phyloP scores from a whole-genome alignment of 2,797 vertebrate species.

The Cacajao melanocephalus region DNA sequence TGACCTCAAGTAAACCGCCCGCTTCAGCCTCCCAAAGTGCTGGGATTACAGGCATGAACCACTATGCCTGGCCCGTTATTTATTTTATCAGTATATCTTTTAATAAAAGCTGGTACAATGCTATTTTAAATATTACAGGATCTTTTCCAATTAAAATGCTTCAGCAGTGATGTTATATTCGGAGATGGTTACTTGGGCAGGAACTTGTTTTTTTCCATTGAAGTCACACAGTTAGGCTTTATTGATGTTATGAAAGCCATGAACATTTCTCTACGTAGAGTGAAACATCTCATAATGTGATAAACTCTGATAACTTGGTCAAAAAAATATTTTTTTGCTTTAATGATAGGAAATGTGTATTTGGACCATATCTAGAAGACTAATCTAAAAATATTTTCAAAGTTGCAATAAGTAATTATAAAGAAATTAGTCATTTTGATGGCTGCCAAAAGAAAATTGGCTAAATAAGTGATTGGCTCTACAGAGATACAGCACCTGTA shows the following conservation, averaged over 20 bases:
- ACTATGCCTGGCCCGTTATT: not conserved
- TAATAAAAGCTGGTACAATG: not conserved
- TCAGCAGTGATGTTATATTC: not conserved
- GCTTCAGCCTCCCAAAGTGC: not conserved
- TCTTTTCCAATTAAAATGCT: not conserved
- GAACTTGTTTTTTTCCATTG: not conserved
- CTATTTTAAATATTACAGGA: not conserved
- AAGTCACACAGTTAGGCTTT: not conserved
- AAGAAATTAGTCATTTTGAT: slow-evolving; percentile 21
- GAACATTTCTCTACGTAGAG: not conserved
- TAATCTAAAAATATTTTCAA: slow-evolving; percentile 18
- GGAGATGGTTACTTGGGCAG: not conserved
- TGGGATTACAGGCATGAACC: not conserved
- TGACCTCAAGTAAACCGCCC: not conserved
- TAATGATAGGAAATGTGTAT: not conserved
- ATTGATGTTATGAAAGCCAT: not conserved
- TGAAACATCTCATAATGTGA: not conserved
- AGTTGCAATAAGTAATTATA: slow-evolving; percentile 25
- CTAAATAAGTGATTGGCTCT: not conserved
- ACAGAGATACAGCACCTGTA: not conserved
- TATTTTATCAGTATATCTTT: not conserved
- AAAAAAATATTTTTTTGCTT: not conserved
- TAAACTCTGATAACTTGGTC: not conserved
- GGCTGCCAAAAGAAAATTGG: not conserved
- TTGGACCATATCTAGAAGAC: not conserved